Evolutionary conservation across 2,113 vertebrate species (phyloP).

Genomic region (Sander vitreus): DNA sequence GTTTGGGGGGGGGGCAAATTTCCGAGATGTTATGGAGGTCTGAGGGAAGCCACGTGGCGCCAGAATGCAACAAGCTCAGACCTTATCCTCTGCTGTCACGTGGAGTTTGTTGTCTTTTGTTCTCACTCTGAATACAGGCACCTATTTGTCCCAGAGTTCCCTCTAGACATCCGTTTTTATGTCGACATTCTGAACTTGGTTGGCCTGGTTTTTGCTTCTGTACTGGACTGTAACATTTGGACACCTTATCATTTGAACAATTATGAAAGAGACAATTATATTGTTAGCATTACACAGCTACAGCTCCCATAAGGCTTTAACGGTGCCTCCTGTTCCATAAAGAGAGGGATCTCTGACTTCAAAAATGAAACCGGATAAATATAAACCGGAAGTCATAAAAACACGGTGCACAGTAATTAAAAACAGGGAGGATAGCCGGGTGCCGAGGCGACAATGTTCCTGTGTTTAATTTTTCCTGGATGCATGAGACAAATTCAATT

Average conservation of each 20-base stretch:
- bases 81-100: constrained; percentile 3
- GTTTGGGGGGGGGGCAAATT: neutral
- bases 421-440: neutral
- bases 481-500: constrained; percentile 29
- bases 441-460: neutral
- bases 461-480: constrained; percentile 21
- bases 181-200: neutral
- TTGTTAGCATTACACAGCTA: neutral
- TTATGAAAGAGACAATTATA: neutral
- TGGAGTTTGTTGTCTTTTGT: constrained; percentile 19
- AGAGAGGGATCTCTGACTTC: neutral
- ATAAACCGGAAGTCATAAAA: constrained; percentile 55
- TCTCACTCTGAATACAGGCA: neutral
- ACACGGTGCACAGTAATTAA: neutral
- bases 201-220: neutral
- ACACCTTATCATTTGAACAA: neutral
- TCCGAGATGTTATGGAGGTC: constrained; percentile 4
- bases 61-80: constrained; percentile 25
- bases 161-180: neutral
- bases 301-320: neutral
- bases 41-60: constrained; percentile 6
- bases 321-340: neutral
- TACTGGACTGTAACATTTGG: neutral
- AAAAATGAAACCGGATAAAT: neutral
- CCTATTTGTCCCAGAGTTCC: neutral